phyloP scores from a whole-genome alignment of 35 echinoderm and acorn worm genomes.

The Ophiothrix spiculata region DNA sequence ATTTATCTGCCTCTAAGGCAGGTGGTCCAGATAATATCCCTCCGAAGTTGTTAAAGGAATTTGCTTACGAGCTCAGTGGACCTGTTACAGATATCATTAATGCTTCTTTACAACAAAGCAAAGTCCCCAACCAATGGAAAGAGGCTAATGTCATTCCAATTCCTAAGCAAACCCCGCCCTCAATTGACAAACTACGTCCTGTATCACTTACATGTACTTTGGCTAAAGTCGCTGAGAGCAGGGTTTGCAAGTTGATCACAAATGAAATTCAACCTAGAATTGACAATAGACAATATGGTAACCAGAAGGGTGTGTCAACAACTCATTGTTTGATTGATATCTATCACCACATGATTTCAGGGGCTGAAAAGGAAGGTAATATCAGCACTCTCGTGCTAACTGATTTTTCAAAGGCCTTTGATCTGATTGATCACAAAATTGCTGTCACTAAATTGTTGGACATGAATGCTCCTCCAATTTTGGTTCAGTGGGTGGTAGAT shows the following conservation, averaged over 20 bases:
- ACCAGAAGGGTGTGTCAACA: constrained; percentile 23
- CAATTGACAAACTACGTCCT: constrained; percentile 32
- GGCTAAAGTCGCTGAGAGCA: constrained; percentile 36
- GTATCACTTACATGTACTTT: constrained; percentile 21
- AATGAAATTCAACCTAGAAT: constrained; percentile 14
- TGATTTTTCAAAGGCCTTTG: constrained; percentile 31
- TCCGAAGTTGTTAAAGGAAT: constrained; percentile 12
- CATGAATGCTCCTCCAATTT: constrained; percentile 3
- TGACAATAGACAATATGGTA: constrained; percentile 32
- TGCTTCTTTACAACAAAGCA: constrained; percentile 6
- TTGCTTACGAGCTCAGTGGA: constrained; percentile 32
- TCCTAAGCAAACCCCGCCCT: not conserved
- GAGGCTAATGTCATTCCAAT: constrained; percentile 25
- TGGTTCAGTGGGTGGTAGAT: too few relatives aligned
- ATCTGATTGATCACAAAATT: constrained; percentile 1
- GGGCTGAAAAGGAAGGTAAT: not conserved
- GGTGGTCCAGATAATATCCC: constrained; percentile 24
- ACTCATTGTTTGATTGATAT: constrained; percentile 47
- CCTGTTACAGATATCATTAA: constrained; percentile 32
- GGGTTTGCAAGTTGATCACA: constrained; percentile 13
- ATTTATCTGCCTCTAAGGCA: constrained; percentile 15
- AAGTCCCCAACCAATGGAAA: constrained; percentile 34
- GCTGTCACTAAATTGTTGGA: constrained; percentile 5
- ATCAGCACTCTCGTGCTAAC: constrained; percentile 27
- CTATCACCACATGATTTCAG: not conserved